Percentiles rank a stretch among this genome's conserved stretches.
Conservation (phyloP, 2,797 vertebrate genomes). For the Lagorchestes hirsutus region DNA sequence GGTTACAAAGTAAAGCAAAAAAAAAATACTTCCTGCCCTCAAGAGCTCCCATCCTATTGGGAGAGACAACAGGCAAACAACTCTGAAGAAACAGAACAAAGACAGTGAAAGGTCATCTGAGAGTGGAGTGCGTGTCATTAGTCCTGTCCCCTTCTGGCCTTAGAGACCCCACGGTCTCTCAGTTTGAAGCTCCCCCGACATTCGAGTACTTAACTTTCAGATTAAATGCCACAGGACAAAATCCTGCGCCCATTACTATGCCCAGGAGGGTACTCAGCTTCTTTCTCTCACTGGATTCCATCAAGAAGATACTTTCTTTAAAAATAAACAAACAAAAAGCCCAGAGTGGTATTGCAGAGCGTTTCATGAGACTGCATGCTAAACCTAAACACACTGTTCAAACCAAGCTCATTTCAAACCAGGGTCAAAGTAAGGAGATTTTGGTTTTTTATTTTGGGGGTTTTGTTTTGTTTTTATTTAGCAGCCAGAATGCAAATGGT, state of each 20-base stretch:
- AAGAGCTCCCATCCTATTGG: background rate
- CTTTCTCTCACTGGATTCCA: conserved; percentile 6
- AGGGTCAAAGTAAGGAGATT: background rate
- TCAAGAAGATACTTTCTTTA: conserved; percentile 54
- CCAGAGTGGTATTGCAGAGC: conserved; percentile 49
- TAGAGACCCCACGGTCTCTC: conserved; percentile 20
- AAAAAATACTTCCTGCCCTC: background rate
- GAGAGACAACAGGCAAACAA: background rate
- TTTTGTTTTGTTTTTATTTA: conserved; percentile 44
- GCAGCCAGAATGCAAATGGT: conserved; percentile 34
- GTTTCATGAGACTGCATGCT: background rate
- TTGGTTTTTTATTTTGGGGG: background rate
- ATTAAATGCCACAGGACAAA: conserved; percentile 38
- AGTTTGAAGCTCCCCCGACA: background rate
- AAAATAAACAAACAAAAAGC: background rate
- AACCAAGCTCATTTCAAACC: conserved; percentile 46
- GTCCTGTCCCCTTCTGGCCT: background rate
- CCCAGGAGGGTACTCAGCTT: conserved; percentile 23
- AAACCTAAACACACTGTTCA: conserved; percentile 39
- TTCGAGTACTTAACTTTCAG: conserved; percentile 39
- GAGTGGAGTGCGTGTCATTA: background rate
- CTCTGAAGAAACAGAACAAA: background rate
- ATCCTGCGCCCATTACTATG: background rate
- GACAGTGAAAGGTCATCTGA: background rate
- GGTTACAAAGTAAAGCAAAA: background rate